Conservation (phyloP, 2,888 invertebrate species). For the Lobophora halterata region DNA sequence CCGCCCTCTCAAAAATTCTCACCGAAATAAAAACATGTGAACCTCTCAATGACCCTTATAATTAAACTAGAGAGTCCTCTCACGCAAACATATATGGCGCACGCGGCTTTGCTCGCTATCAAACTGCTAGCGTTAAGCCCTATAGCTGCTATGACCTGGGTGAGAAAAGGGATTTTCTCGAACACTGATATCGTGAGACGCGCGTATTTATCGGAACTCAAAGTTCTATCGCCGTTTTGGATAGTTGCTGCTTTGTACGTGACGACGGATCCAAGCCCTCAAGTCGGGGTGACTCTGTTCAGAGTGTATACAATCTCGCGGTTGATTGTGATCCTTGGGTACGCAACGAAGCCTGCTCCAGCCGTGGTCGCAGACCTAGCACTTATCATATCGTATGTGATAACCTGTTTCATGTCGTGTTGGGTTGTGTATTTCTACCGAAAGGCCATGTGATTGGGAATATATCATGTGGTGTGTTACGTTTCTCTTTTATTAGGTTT, state of each 20-base stretch:
- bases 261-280: constrained; percentile 39
- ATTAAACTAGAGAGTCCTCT: constrained; percentile 46
- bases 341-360: constrained; percentile 41
- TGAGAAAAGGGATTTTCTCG: constrained; percentile 44
- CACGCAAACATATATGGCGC: constrained; percentile 50
- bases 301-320: constrained; percentile 43
- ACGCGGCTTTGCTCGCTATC: constrained; percentile 49
- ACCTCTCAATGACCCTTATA: constrained; percentile 33
- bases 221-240: constrained; percentile 58
- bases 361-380: constrained; percentile 47
- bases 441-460: constrained; percentile 33
- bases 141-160: constrained; percentile 51
- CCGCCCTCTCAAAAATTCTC: constrained; percentile 1
- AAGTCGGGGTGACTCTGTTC: constrained; percentile 41
- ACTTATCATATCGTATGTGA: constrained; percentile 46
- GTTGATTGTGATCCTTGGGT: constrained; percentile 44
- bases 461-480: not conserved
- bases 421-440: constrained; percentile 45
- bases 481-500: not conserved
- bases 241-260: constrained; percentile 50
- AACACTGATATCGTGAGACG: constrained; percentile 44
- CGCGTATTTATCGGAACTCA: constrained; percentile 55
- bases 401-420: constrained; percentile 52
- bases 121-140: constrained; percentile 51
- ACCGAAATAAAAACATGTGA: constrained; percentile 9